Evolutionary conservation across 92 coral and sea anemone genomes (phyloP), one percentile per base, ranked within the genome.

Genomic region (Ricordea florida): DNA sequence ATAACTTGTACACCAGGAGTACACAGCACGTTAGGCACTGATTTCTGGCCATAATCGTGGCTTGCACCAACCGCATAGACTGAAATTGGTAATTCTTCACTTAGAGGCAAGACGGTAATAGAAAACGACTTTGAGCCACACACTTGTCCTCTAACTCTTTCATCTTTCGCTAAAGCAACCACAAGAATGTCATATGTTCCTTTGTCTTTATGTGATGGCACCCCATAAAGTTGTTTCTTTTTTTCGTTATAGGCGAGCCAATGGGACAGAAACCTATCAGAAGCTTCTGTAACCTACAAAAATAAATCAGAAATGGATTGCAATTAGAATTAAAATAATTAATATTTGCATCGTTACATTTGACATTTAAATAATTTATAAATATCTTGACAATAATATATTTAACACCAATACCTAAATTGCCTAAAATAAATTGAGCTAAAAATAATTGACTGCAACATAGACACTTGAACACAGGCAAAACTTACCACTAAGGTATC

Each of bases 81-180:
- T 25, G 78, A 85, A 31, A 45, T 51, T 52, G 88, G 76, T 14
- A 86, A 47, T 46, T 57, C 16, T 33, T 69, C 70, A 20, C 80
- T 60, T 6, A 60, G 6, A 35, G 85, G 47, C n/a, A 76, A 46
- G 3, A 96, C 96, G 42, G 74, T 78, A 14, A 96, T 76, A 15
- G 75, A 78, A 48, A 94, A 82, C 9, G 99, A 78, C 50, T 37
- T 76, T 47, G 90, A 89, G 5, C 97, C 99, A 81, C 97, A 96
- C 33, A 92, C 76, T 22, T 79, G 49, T 27, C 96, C 91, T 40
- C 94, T 45, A 4, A 63, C 52, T 2, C 47, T 50, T 11, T 69
- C 66, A 20, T 85, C 88, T 45, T 51, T 79, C 23, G 82, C 60
- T 56, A 94, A 34, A n/a, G 97, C 98, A 11, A 96, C 93, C 17